phyloP scores from a whole-genome alignment of 2,113 vertebrate species.

The Cyanistes caeruleus region DNA sequence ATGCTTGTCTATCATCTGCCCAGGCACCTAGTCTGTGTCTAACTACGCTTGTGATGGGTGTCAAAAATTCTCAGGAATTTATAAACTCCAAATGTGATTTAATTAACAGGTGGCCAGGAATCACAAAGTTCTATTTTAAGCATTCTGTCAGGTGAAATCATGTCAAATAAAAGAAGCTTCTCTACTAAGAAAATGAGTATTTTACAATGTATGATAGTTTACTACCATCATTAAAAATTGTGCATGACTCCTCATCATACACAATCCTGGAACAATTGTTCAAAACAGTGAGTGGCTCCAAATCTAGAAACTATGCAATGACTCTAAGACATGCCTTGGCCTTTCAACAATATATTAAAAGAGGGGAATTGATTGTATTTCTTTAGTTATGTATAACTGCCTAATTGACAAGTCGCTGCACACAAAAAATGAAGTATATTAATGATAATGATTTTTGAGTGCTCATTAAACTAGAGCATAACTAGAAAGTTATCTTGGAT shows the following conservation, averaged over 20 bases:
- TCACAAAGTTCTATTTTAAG: background rate
- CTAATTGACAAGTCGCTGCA: background rate
- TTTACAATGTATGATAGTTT: background rate
- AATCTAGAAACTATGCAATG: background rate
- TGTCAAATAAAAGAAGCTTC: background rate
- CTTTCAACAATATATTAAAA: background rate
- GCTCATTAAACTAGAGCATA: background rate
- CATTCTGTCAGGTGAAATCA: background rate
- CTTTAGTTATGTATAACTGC: background rate
- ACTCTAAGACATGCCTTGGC: background rate
- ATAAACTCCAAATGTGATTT: background rate
- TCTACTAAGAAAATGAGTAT: background rate
- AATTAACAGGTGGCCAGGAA: background rate
- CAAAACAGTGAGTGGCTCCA: background rate
- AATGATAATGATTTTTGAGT: background rate
- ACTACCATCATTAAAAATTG: background rate
- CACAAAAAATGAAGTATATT: background rate
- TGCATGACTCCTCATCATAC: background rate
- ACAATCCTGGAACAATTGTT: background rate
- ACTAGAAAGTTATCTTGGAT: background rate
- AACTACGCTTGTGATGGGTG: fast-evolving
- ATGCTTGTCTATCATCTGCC: background rate
- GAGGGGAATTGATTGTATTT: background rate
- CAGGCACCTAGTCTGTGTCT: background rate
- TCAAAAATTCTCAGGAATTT: background rate